Base-by-base conservation (phyloP, 2,797 vertebrate species). In the Antrozous pallidus region DNA sequence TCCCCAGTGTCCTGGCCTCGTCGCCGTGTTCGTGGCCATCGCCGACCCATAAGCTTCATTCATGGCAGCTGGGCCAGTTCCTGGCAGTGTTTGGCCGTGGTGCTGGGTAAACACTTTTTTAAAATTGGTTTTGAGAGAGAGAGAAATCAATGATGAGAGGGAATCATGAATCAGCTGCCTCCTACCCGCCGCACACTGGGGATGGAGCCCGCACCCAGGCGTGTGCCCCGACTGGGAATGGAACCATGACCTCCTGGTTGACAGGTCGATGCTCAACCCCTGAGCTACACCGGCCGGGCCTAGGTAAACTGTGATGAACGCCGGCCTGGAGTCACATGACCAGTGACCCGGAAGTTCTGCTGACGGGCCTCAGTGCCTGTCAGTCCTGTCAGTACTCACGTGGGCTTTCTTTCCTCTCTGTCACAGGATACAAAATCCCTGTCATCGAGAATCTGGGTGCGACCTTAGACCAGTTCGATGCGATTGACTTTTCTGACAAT, bases 401-500 rank as follows among this genome's bases (percentile, higher is more conserved):
- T 42, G n/a, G 5, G 1, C 0, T 42, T 16, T 5, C 13, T n/a
- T n/a, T n/a, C n/a, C n/a, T n/a, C 38, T 58, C 40, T 71, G 78
- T 85, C 78, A 4, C 88, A 99, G 99, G 99, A 65, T 99, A 99
- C 96, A 99, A 99, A 97, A 99, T 99, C 93, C 99, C 99, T 0
- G 99, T 99, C 16, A 98, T 99, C 91, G 99, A 99, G 97, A 99
- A 99, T 84, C 97, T 99, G 3, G 99, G 99, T 0, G 99, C 99
- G 0, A 99, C 99, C 20, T 97, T 99, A 95, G 99, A 99, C 98
- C 99, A 99, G 96, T 99, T 99, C 75, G 99, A 99, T 97, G 99
- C 99, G 0, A 98, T 99, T 9, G 99, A 99, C 96, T 99, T 99
- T 95, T 99, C 99, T 2, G 99, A 99, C 95, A 99, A 99, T 85